A percentile compares a stretch with the other conserved stretches of the same genome.
Conservation (phyloP, 2,888 invertebrate species). For the Zhengitettix transpicula region DNA sequence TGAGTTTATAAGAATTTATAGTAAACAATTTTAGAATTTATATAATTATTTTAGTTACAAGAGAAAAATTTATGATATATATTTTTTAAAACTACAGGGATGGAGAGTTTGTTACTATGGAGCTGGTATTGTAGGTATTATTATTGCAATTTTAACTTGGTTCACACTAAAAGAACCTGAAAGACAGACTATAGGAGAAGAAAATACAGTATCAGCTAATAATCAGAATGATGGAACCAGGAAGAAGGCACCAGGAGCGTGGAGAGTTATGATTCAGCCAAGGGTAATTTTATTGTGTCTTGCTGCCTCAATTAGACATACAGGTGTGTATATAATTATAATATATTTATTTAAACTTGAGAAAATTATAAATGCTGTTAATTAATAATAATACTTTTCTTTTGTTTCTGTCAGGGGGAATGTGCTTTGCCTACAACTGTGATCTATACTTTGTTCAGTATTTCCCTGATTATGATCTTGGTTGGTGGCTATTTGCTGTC, state of each 20-base stretch:
- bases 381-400: neutral
- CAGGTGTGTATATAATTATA: constrained; percentile 36
- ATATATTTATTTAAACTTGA: neutral
- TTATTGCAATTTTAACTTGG: constrained; percentile 53
- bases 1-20: no score
- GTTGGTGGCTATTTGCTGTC: constrained; percentile 79
- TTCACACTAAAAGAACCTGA: constrained; percentile 61
- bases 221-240: constrained; percentile 21
- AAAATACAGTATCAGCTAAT: constrained; percentile 20
- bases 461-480: constrained; percentile 76
- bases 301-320: constrained; percentile 78
- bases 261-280: constrained; percentile 63
- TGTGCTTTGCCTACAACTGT: constrained; percentile 83
- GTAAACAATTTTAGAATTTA: no score
- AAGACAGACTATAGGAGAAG: constrained; percentile 58
- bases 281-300: constrained; percentile 62
- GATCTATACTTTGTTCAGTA: constrained; percentile 76
- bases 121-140: constrained; percentile 55
- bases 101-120: constrained; percentile 74
- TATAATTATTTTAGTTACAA: no score
- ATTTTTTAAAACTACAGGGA: constrained; percentile 32
- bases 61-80: neutral
- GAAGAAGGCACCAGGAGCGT: constrained; percentile 38
- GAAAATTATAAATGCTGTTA: neutral
- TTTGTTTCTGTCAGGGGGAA: constrained; percentile 43